Conservation (phyloP, 2,797 vertebrate genomes). For the Bovichtus diacanthus region DNA sequence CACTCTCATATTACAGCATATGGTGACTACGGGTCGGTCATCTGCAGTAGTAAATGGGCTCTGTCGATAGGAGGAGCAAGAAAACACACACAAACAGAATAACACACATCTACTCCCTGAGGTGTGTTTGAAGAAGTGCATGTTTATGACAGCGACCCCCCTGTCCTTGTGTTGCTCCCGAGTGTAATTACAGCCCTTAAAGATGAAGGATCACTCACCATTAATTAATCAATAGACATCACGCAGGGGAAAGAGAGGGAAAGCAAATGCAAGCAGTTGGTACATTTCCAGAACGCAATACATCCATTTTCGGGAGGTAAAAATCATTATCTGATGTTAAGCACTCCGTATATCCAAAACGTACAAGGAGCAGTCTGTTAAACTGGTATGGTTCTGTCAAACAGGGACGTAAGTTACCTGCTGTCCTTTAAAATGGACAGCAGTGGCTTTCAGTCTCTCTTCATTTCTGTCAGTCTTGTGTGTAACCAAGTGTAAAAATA, state of each 20-base stretch:
- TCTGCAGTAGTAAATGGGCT: constrained; percentile 32
- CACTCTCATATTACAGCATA: constrained; percentile 53
- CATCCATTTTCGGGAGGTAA: constrained; percentile 24
- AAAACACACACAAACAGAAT: not conserved
- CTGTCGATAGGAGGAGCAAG: not conserved
- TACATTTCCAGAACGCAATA: constrained; percentile 39
- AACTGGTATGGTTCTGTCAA: constrained; percentile 18
- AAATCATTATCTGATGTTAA: constrained; percentile 42
- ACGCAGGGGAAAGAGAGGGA: constrained; percentile 49
- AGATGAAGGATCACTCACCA: constrained; percentile 82
- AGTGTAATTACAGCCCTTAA: constrained; percentile 82
- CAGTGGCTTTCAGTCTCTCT: not conserved
- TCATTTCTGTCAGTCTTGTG: not conserved
- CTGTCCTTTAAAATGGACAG: not conserved
- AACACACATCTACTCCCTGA: constrained; percentile 38
- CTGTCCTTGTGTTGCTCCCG: constrained; percentile 74
- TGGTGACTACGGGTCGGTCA: constrained; percentile 37
- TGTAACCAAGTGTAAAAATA: not conserved
- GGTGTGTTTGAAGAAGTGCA: constrained; percentile 71
- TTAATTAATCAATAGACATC: constrained; percentile 84
- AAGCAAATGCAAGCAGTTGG: constrained; percentile 47
- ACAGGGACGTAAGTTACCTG: not conserved
- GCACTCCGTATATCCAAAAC: not conserved
- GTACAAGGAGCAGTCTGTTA: not conserved
- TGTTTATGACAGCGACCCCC: constrained; percentile 57